Evolutionary conservation across 2,888 invertebrate species (phyloP).

Genomic region (Pterostichus madidus): DNA sequence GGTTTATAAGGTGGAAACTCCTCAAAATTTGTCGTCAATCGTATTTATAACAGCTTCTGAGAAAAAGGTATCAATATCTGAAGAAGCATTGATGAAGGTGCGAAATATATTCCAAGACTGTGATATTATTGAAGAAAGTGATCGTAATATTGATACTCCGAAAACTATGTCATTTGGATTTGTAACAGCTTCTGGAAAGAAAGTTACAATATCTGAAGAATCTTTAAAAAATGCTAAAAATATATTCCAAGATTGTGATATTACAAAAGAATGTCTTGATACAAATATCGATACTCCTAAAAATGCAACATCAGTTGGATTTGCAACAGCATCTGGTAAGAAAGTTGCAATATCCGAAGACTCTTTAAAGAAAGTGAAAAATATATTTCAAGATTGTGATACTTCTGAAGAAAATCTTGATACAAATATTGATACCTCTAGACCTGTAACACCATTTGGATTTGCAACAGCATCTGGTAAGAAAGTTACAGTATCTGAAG

Average conservation of each 20-base stretch:
- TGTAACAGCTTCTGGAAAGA: slow-evolving; percentile 75
- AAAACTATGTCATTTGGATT: slow-evolving; percentile 73
- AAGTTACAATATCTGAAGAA: slow-evolving; percentile 75
- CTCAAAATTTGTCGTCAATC: too few species aligned
- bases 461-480: slow-evolving; percentile 76
- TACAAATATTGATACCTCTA: slow-evolving; percentile 67
- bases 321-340: slow-evolving; percentile 75
- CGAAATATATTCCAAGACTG: slow-evolving; percentile 73
- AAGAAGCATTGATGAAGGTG: slow-evolving; percentile 74
- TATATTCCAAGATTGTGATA: slow-evolving; percentile 72
- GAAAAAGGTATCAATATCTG: slow-evolving; percentile 75
- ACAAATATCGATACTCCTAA: slow-evolving; percentile 69
- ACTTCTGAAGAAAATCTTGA: not conserved
- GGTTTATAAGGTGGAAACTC: too few species aligned
- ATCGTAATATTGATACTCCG: not conserved
- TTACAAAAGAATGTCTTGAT: slow-evolving; percentile 9
- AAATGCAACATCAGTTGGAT: slow-evolving; percentile 71
- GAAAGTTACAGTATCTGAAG: slow-evolving; percentile 72
- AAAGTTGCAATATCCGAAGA: slow-evolving; percentile 74
- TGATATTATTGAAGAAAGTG: slow-evolving; percentile 27
- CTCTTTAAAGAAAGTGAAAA: slow-evolving; percentile 73
- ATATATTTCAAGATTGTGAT: slow-evolving; percentile 72
- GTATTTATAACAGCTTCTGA: slow-evolving; percentile 75
- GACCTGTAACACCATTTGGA: slow-evolving; percentile 71
- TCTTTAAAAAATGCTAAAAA: slow-evolving; percentile 73